A percentile compares a stretch with the other conserved stretches of the same genome.
phyloP scores from a whole-genome alignment of 2,888 invertebrate genomes.

The Cerastis rubricosa region DNA sequence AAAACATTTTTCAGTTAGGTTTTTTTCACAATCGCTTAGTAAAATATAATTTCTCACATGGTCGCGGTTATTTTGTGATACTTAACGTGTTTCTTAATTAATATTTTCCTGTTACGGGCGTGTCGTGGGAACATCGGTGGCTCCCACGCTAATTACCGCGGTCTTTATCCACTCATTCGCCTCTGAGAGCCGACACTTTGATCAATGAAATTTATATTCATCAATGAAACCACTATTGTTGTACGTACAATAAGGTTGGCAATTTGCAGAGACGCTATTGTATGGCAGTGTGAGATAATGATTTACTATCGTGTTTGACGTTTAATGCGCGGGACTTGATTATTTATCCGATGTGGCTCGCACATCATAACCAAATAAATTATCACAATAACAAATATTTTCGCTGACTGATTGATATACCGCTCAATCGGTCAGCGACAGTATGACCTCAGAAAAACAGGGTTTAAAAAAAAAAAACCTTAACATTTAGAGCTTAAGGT shows the following conservation, averaged over 20 bases:
- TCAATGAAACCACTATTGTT: conserved; percentile 82
- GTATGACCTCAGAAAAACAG: too few relatives aligned
- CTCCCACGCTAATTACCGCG: conserved; percentile 87
- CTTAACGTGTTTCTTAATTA: conserved; percentile 77
- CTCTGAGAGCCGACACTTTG: conserved; percentile 74
- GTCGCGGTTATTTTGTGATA: conserved; percentile 67
- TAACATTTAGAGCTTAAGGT: too few relatives aligned
- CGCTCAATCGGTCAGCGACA: too few relatives aligned
- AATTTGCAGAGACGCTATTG: conserved; percentile 72
- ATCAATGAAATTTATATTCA: conserved; percentile 85
- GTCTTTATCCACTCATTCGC: conserved; percentile 79
- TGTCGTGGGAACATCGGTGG: conserved; percentile 83
- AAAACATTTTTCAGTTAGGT: conserved; percentile 36
- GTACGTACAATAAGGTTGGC: conserved; percentile 71
- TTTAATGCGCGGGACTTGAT: conserved; percentile 52
- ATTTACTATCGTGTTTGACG: conserved; percentile 61
- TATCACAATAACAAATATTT: conserved; percentile 27
- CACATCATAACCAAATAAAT: conserved; percentile 30
- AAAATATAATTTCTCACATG: conserved; percentile 56
- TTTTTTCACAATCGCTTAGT: conserved; percentile 38
- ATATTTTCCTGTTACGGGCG: conserved; percentile 81
- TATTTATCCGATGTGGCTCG: conserved; percentile 38
- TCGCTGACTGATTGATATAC: not conserved
- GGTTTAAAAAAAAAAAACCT: too few relatives aligned
- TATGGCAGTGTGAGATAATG: conserved; percentile 67